Percentiles rank a stretch among this genome's conserved stretches.
Evolutionary conservation across 2,888 invertebrate genomes (phyloP).

Genomic region (Ernsta delagoae): DNA sequence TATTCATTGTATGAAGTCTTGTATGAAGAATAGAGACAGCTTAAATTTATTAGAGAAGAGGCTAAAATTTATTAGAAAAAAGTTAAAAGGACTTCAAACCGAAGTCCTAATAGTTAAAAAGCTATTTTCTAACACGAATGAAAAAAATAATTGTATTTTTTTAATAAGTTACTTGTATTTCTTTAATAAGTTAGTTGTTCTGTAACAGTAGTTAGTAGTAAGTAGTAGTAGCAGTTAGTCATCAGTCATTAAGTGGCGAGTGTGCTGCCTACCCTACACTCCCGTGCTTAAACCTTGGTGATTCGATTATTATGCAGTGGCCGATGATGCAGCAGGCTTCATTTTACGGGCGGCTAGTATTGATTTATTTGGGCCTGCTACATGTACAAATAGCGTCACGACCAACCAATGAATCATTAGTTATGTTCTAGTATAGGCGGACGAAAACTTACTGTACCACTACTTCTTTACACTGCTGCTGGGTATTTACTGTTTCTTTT

Average conservation of each 20-base stretch:
- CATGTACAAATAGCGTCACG: constrained; percentile 7
- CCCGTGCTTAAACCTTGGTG: constrained; percentile 26
- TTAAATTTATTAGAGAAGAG: too few species aligned
- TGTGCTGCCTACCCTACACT: not conserved
- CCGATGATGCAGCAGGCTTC: constrained; percentile 30
- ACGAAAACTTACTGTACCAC: not conserved
- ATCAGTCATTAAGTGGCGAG: not conserved
- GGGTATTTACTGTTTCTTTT: not conserved
- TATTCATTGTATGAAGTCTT: too few species aligned
- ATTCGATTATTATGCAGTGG: constrained; percentile 37
- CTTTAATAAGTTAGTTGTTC: too few species aligned
- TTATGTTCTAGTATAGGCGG: not conserved
- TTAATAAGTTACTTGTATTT: too few species aligned
- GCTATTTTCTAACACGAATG: too few species aligned
- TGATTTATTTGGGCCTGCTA: constrained; percentile 12
- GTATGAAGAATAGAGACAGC: too few species aligned
- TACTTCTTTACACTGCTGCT: not conserved
- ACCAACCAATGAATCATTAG: not conserved
- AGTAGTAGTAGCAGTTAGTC: too few species aligned
- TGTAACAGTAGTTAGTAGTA: too few species aligned
- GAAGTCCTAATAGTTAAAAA: too few species aligned
- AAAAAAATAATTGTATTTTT: too few species aligned
- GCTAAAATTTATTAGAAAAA: too few species aligned
- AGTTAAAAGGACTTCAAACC: too few species aligned
- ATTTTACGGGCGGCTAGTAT: constrained; percentile 23